Conservation (phyloP, 2,888 invertebrate genomes). For the Microchrysa polita region DNA sequence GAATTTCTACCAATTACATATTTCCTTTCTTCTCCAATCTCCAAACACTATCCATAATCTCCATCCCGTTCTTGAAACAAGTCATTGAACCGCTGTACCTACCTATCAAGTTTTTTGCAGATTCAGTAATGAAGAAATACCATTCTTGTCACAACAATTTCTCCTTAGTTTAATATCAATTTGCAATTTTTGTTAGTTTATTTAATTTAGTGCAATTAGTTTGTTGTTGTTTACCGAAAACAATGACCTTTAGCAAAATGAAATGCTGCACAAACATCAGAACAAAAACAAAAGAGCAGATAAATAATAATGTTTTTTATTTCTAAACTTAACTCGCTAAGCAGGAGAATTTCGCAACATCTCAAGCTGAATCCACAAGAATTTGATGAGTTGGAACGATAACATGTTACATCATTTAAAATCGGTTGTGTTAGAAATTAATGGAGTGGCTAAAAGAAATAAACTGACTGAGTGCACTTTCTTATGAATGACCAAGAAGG, state of each 20-base stretch:
- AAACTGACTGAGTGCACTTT: not conserved
- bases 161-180: not conserved
- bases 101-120: no score
- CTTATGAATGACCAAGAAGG: not conserved
- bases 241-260: conserved; percentile 25
- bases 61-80: no score
- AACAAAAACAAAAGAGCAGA: not conserved
- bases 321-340: not conserved
- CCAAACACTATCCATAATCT: no score
- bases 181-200: not conserved
- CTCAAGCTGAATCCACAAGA: conserved; percentile 32
- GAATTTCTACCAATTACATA: no score
- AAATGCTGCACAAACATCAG: not conserved
- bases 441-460: not conserved
- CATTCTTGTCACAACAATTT: not conserved
- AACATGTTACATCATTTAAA: conserved; percentile 7
- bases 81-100: no score
- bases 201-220: not conserved
- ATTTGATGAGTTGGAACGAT: not conserved
- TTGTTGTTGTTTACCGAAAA: conserved; percentile 16
- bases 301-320: no score
- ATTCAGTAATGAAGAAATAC: not conserved
- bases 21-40: no score
- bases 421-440: not conserved
- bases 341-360: conserved; percentile 24